Percentiles rank a stretch among this genome's conserved stretches.
These are phyloP conservation scores for Fratercula arctica DNA, from an alignment of 2,797 vertebrate genomes.

Conservation along the genomic window DNA sequence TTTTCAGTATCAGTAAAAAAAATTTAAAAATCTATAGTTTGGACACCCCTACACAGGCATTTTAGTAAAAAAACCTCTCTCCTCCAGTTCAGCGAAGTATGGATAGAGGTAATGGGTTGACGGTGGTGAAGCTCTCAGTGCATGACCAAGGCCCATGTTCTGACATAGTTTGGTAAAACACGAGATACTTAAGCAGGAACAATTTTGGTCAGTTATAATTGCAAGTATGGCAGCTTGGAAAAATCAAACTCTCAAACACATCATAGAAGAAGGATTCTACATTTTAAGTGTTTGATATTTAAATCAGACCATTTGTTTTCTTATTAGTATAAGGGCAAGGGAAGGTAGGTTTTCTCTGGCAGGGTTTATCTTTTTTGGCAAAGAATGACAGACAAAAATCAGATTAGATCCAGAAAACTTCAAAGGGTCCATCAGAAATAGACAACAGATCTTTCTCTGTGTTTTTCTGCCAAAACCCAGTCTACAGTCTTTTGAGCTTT, in stretches of 20 bases:
- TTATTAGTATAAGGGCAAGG: conserved; percentile 2
- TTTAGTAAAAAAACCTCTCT: not conserved
- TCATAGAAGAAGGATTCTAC: conserved; percentile 3
- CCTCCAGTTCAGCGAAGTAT: not conserved
- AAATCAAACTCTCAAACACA: not conserved
- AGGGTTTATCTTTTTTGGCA: conserved; percentile 67
- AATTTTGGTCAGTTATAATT: not conserved
- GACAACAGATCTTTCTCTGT: conserved; percentile 58
- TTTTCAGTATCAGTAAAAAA: not conserved
- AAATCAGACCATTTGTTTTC: conserved; percentile 56
- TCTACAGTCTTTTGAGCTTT: conserved; percentile 44
- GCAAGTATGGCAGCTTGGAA: conserved; percentile 21
- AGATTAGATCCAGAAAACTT: conserved; percentile 68
- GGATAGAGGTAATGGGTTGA: not conserved
- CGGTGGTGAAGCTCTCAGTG: not conserved
- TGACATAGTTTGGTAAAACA: not conserved
- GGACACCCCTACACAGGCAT: not conserved
- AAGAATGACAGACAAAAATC: conserved; percentile 55
- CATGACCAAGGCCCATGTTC: not conserved
- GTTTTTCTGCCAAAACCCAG: conserved; percentile 58
- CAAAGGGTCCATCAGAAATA: conserved; percentile 60
- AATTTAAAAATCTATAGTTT: accelerated
- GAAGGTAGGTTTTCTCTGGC: conserved; percentile 51
- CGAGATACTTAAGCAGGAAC: not conserved
- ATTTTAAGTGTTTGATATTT: conserved; percentile 40